Evolutionary conservation across 2,888 invertebrate genomes (phyloP).

Genomic region (Erebia ligea): DNA sequence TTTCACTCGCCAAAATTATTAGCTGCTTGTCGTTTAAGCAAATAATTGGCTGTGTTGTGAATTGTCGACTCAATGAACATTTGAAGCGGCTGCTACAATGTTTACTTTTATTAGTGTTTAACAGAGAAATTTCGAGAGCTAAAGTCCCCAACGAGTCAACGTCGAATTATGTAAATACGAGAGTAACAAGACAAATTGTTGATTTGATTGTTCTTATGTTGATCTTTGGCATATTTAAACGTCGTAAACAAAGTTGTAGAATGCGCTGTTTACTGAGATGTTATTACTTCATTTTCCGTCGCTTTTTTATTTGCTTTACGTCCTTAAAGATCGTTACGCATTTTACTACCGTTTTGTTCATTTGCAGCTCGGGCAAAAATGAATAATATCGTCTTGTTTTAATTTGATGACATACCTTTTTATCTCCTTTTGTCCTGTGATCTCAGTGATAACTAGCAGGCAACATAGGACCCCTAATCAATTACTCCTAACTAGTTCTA

Average conservation of each 20-base stretch:
- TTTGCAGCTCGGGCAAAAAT: too few relatives aligned
- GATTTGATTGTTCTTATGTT: constrained; percentile 20
- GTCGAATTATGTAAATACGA: constrained; percentile 32
- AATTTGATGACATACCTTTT: too few relatives aligned
- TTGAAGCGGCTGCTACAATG: constrained; percentile 35
- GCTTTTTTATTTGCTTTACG: background rate
- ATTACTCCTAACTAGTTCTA: too few relatives aligned
- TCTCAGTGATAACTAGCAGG: too few relatives aligned
- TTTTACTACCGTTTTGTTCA: background rate
- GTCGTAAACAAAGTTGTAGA: background rate
- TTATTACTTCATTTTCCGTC: constrained; percentile 4
- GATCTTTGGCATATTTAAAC: constrained; percentile 17
- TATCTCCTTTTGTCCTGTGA: too few relatives aligned
- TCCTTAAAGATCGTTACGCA: background rate
- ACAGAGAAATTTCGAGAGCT: constrained; percentile 60
- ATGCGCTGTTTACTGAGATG: constrained; percentile 5
- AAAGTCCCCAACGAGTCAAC: constrained; percentile 23
- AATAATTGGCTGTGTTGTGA: constrained; percentile 1
- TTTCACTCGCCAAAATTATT: background rate
- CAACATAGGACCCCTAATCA: too few relatives aligned
- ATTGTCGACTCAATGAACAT: constrained; percentile 1
- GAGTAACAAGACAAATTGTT: constrained; percentile 35
- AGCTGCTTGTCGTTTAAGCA: background rate
- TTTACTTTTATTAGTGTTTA: constrained; percentile 63
- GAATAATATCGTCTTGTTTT: too few relatives aligned